phyloP scores from a whole-genome alignment of 2,888 invertebrate species.

The Scotopteryx bipunctaria region DNA sequence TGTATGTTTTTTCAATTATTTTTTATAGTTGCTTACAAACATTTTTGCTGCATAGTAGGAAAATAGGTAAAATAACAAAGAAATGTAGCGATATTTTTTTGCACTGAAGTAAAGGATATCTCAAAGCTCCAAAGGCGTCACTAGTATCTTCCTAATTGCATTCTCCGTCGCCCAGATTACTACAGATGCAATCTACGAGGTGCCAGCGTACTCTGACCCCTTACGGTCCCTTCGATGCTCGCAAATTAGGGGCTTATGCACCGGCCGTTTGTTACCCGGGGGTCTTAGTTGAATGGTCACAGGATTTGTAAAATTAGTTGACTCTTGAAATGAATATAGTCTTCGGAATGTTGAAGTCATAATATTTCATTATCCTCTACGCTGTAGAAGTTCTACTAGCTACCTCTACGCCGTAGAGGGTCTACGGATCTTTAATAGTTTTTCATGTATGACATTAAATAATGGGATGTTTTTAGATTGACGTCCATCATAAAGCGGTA shows the following conservation, averaged over 20 bases:
- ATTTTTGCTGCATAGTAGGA: too few relatives aligned
- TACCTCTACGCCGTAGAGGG: background rate
- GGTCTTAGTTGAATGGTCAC: slow-evolving; percentile 25
- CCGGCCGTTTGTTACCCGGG: slow-evolving; percentile 28
- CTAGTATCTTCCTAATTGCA: slow-evolving; percentile 39
- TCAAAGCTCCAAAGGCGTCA: slow-evolving; percentile 31
- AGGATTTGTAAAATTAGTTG: slow-evolving; percentile 30
- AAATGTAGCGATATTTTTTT: slow-evolving; percentile 2
- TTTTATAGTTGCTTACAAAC: too few relatives aligned
- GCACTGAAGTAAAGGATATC: slow-evolving; percentile 29
- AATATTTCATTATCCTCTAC: background rate
- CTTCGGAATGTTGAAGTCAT: slow-evolving; percentile 13
- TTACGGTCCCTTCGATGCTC: slow-evolving; percentile 20
- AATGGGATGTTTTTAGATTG: too few relatives aligned
- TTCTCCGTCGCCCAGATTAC: slow-evolving; percentile 34
- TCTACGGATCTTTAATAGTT: too few relatives aligned
- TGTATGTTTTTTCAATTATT: too few relatives aligned
- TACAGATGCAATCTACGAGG: slow-evolving; percentile 35
- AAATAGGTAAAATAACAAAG: background rate
- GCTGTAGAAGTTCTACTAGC: background rate
- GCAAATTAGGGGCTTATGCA: slow-evolving; percentile 32
- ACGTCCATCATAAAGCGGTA: too few relatives aligned
- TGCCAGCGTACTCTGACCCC: slow-evolving; percentile 34
- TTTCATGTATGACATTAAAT: too few relatives aligned
- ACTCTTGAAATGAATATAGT: slow-evolving; percentile 25